phyloP scores from a whole-genome alignment of 1,140 invertebrate genomes.

The Chironomus striatipennis region DNA sequence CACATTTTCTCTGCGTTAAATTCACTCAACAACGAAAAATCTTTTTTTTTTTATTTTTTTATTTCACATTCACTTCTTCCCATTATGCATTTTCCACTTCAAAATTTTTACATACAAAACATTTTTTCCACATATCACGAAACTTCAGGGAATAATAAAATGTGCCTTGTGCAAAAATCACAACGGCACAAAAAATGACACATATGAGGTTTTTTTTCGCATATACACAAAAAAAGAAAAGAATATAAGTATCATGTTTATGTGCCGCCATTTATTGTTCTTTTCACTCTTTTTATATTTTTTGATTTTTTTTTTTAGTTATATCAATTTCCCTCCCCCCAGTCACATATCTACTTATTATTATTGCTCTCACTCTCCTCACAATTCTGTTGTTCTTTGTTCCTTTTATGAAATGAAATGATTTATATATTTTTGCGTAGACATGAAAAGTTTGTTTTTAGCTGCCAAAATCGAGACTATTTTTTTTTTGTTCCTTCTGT shows the following conservation, averaged over 20 bases:
- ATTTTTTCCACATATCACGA: constrained; percentile 1
- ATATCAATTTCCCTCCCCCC: constrained; percentile 6
- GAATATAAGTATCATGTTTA: constrained; percentile 1
- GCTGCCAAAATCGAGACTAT: neutral
- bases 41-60: too few species aligned
- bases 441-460: neutral
- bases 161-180: constrained; percentile 12
- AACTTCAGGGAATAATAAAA: constrained; percentile 9
- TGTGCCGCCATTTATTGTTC: constrained; percentile 11
- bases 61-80: too few species aligned
- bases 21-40: too few species aligned
- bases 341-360: neutral
- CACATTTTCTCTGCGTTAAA: neutral
- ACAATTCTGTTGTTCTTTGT: neutral
- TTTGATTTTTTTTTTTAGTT: neutral
- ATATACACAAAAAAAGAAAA: neutral
- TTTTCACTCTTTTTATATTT: neutral
- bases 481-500: too few species aligned
- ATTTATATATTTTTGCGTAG: constrained; percentile 14
- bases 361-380: neutral
- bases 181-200: neutral
- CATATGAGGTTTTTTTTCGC: neutral
- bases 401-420: constrained; percentile 4
- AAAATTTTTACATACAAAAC: neutral
- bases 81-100: constrained; percentile 1